Percentiles rank a stretch among this genome's conserved stretches.
Evolutionary conservation across 2,888 invertebrate genomes (phyloP).

Genomic region (Apeira syringaria): DNA sequence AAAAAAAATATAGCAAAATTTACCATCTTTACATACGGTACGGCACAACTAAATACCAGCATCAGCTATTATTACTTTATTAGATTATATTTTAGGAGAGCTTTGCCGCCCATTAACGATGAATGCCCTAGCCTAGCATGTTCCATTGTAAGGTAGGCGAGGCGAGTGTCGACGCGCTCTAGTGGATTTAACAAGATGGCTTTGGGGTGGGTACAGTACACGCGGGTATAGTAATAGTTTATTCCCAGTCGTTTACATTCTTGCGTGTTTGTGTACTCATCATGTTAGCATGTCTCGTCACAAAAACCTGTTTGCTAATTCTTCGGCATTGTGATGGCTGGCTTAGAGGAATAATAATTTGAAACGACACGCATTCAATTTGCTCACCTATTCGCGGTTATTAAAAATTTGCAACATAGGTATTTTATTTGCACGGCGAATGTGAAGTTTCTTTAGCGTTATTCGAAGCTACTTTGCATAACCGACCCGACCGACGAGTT

Average conservation of each 20-base stretch:
- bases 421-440: constrained; percentile 30
- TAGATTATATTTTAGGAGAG: constrained; percentile 51
- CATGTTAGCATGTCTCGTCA: constrained; percentile 8
- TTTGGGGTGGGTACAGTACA: constrained; percentile 55
- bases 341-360: too few relatives aligned
- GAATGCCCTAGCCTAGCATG: constrained; percentile 72
- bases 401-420: constrained; percentile 36
- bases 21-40: too few relatives aligned
- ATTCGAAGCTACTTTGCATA: constrained; percentile 16
- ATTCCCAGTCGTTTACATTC: constrained; percentile 29
- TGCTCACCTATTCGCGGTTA: constrained; percentile 36
- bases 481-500: constrained; percentile 16
- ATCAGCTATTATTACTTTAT: constrained; percentile 49
- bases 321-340: too few relatives aligned
- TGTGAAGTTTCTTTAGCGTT: constrained; percentile 17
- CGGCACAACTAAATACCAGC: constrained; percentile 32
- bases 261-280: constrained; percentile 5
- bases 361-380: constrained; percentile 38
- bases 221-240: constrained; percentile 44
- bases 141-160: constrained; percentile 75
- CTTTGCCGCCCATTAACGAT: constrained; percentile 71
- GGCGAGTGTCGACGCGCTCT: constrained; percentile 62
- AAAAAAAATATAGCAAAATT: constrained; percentile 2
- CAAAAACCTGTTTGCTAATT: constrained; percentile 15
- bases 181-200: constrained; percentile 67